These are phyloP conservation scores for Congeria kusceri DNA, from an alignment of 2,888 invertebrate genomes.

Conservation along the genomic window DNA sequence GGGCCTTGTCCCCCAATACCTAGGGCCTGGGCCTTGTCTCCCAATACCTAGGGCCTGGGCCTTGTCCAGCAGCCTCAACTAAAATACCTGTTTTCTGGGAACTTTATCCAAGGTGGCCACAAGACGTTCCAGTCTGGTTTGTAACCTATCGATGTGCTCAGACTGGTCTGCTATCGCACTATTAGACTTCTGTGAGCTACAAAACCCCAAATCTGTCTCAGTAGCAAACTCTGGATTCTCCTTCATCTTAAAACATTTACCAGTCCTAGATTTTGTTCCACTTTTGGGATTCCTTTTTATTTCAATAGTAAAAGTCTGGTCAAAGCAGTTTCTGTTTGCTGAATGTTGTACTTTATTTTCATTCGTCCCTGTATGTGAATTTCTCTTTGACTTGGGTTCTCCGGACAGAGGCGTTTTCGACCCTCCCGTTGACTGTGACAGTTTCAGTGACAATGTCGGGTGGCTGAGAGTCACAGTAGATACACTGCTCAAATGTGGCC, in stretches of 20 bases:
- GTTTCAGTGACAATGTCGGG: background rate
- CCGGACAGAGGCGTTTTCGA: too few species aligned
- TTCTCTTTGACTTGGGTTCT: too few species aligned
- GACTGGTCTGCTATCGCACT: background rate
- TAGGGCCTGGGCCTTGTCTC: too few species aligned
- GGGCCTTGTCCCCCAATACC: too few species aligned
- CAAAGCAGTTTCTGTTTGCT: background rate
- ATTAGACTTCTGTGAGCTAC: background rate
- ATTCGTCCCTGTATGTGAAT: too few species aligned
- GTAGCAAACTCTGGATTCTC: background rate
- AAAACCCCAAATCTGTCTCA: background rate
- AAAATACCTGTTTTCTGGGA: conserved; percentile 51
- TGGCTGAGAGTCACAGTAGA: background rate
- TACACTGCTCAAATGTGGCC: background rate
- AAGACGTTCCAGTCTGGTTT: conserved; percentile 35
- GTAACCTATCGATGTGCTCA: conserved; percentile 25
- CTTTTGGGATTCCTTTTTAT: too few species aligned
- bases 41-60: too few species aligned
- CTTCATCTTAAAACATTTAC: background rate
- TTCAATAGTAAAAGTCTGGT: background rate
- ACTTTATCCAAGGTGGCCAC: conserved; percentile 35
- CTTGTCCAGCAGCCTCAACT: too few species aligned
- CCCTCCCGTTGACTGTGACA: background rate
- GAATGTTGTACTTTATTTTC: background rate
- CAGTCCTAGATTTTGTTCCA: too few species aligned